phyloP scores from a whole-genome alignment of 2,113 vertebrate species.

The Perca schrenkii region DNA sequence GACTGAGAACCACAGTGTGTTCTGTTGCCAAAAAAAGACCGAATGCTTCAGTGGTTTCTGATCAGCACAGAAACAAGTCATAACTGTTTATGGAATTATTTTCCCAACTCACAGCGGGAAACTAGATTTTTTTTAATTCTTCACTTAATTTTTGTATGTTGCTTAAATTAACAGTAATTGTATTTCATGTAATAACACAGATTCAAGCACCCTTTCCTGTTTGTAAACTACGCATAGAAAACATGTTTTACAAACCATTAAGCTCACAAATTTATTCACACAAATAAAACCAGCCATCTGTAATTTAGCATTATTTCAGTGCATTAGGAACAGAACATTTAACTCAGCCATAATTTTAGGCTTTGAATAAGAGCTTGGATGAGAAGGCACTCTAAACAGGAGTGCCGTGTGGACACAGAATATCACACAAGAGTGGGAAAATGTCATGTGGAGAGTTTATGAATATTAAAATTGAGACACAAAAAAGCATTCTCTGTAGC shows the following conservation, averaged over 20 bases:
- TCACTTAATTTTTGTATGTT: conserved; percentile 61
- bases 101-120: conserved; percentile 43
- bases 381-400: conserved; percentile 74
- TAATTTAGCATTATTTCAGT: conserved; percentile 82
- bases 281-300: conserved; percentile 82
- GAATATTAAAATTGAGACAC: conserved; percentile 71
- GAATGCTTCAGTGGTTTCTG: conserved; percentile 52
- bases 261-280: conserved; percentile 79
- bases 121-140: conserved; percentile 24
- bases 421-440: conserved; percentile 68
- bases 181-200: conserved; percentile 65
- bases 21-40: conserved; percentile 20
- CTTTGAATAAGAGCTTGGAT: conserved; percentile 76
- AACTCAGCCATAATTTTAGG: conserved; percentile 77
- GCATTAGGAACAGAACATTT: conserved; percentile 83
- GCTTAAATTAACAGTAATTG: conserved; percentile 67
- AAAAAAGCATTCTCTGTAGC: conserved; percentile 39
- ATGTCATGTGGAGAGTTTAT: conserved; percentile 73
- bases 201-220: conserved; percentile 63
- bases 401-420: conserved; percentile 71
- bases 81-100: conserved; percentile 55
- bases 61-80: conserved; percentile 52
- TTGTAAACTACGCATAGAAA: conserved; percentile 75
- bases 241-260: conserved; percentile 84
- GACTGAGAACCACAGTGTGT: conserved; percentile 16